These are phyloP conservation scores for Odontesthes bonariensis DNA, from an alignment of 2,113 vertebrate genomes.

Conservation along the genomic window DNA sequence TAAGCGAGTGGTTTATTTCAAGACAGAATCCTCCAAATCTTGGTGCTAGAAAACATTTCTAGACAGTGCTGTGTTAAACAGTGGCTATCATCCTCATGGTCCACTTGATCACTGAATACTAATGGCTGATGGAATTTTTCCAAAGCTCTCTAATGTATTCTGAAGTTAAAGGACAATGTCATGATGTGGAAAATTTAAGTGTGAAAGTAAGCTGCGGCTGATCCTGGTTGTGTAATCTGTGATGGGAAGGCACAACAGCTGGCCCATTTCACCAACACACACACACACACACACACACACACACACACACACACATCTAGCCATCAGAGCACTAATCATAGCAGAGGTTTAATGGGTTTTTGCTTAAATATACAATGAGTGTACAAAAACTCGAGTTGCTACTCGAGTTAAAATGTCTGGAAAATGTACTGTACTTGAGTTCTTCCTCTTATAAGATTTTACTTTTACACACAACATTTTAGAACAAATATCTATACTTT, in stretches of 20 bases:
- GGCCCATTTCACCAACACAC: conserved; percentile 26
- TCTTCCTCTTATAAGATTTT: too few relatives aligned
- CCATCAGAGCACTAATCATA: background rate
- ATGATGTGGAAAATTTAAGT: conserved; percentile 51
- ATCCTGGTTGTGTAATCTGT: conserved; percentile 70
- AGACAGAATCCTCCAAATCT: background rate
- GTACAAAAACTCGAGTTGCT: background rate
- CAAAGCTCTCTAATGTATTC: conserved; percentile 34
- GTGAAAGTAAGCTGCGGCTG: conserved; percentile 59
- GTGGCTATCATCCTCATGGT: conserved; percentile 10
- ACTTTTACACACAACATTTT: too few relatives aligned
- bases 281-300: conserved; percentile 1
- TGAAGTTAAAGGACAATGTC: conserved; percentile 48
- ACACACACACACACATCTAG: conserved; percentile 1
- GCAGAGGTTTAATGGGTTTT: conserved; percentile 15
- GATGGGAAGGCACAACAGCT: conserved; percentile 48
- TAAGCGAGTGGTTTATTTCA: background rate
- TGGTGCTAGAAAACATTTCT: background rate
- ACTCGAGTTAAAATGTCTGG: background rate
- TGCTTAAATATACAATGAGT: background rate
- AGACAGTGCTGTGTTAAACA: background rate
- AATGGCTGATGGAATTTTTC: conserved; percentile 17
- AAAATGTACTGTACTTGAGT: too few relatives aligned
- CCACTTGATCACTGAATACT: conserved; percentile 35
- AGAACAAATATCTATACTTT: too few relatives aligned